Percentiles rank a stretch among this genome's conserved stretches.
Conservation (phyloP, 2,113 vertebrate genomes). For the Erythrocercus mccallii region DNA sequence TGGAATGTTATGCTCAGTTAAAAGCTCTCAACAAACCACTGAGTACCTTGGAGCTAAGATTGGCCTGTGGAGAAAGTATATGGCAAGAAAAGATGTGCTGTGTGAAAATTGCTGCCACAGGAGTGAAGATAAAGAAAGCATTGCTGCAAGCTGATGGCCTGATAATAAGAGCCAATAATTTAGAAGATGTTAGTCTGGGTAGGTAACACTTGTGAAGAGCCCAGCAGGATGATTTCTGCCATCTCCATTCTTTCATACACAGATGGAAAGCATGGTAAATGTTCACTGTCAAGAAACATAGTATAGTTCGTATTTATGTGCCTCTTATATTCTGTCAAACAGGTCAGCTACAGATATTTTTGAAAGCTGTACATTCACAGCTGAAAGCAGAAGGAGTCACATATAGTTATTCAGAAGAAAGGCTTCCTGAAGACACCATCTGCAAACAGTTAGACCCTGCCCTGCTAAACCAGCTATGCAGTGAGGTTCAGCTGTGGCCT, state of each 20-base stretch:
- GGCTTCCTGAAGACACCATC: conserved; percentile 10
- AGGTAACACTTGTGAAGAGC: not conserved
- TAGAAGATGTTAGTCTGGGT: conserved; percentile 83
- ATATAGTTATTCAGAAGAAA: conserved; percentile 20
- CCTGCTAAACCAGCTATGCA: conserved; percentile 78
- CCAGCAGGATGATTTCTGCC: not conserved
- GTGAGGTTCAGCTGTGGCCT: conserved; percentile 88
- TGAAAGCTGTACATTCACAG: conserved; percentile 77
- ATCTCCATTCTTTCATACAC: not conserved
- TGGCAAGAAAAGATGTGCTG: conserved; percentile 78
- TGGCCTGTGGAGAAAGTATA: conserved; percentile 58
- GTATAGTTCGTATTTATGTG: not conserved
- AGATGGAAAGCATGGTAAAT: not conserved
- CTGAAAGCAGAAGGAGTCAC: conserved; percentile 79
- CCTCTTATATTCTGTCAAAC: not conserved
- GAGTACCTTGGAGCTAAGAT: conserved; percentile 68
- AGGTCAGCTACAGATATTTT: conserved; percentile 75
- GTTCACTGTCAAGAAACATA: not conserved
- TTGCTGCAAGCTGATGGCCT: conserved; percentile 84
- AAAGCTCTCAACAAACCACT: conserved; percentile 77
- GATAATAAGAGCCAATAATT: conserved; percentile 82
- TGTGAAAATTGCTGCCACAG: conserved; percentile 76
- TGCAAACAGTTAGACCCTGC: conserved; percentile 38
- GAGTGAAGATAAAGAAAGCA: conserved; percentile 79
- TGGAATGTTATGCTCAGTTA: conserved; percentile 82